Evolutionary conservation across 2,888 invertebrate species (phyloP).

Genomic region (Embidobia sp.): DNA sequence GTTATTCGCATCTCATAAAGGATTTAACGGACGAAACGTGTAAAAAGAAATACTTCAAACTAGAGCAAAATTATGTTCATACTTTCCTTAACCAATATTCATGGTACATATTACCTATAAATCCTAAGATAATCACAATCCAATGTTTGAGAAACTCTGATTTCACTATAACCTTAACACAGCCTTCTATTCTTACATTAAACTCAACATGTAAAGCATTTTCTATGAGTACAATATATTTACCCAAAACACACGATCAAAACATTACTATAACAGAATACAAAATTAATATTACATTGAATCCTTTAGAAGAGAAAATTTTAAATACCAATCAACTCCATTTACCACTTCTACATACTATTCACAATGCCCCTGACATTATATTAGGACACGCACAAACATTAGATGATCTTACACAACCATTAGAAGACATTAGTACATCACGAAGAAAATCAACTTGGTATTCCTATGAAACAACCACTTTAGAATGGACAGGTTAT

Average conservation of each 20-base stretch:
- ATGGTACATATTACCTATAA: conserved; percentile 2
- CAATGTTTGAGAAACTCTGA: no score
- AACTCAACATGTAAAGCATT: not conserved
- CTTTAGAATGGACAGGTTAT: conserved; percentile 2
- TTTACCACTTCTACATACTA: not conserved
- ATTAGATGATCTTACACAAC: not conserved
- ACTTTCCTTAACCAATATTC: not conserved
- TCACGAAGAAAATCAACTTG: not conserved
- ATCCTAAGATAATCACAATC: not conserved
- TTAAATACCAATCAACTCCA: not conserved
- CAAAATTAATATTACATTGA: not conserved
- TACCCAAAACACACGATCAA: not conserved
- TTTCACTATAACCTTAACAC: no score
- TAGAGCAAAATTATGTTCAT: not conserved
- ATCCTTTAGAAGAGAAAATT: not conserved
- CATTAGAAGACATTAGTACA: not conserved
- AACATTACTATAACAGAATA: not conserved
- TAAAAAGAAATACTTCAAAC: conserved; percentile 8
- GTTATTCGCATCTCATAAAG: conserved; percentile 4
- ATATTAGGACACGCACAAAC: not conserved
- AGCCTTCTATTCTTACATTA: not conserved
- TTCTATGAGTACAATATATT: not conserved
- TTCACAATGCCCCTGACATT: not conserved
- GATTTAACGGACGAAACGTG: not conserved
- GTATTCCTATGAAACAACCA: not conserved